A percentile compares a stretch with the other conserved stretches of the same genome.
These are phyloP conservation scores for Campopleginae sp. DNA, from an alignment of 2,888 invertebrate species.

Conservation along the genomic window DNA sequence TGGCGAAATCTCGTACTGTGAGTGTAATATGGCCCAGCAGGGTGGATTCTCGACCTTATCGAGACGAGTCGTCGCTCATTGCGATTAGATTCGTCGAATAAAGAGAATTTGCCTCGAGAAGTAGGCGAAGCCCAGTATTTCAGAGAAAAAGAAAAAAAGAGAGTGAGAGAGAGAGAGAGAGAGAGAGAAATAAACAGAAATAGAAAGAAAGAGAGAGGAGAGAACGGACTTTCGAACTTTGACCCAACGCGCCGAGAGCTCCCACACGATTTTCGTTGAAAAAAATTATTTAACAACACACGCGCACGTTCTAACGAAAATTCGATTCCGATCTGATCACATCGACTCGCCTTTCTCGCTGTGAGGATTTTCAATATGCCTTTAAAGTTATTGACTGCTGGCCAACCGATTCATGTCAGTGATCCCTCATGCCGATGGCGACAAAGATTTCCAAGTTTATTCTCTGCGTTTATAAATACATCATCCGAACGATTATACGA, in stretches of 20 bases:
- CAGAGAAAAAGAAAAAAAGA: not conserved
- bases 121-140: slow-evolving; percentile 36
- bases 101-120: slow-evolving; percentile 57
- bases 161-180: slow-evolving; percentile 4
- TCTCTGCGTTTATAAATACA: not conserved
- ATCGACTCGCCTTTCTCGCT: not conserved
- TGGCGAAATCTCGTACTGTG: slow-evolving; percentile 10
- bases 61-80: slow-evolving; percentile 51
- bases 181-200: not conserved
- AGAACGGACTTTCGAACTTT: slow-evolving; percentile 66
- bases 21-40: slow-evolving; percentile 53
- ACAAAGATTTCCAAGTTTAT: not conserved
- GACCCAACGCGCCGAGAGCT: slow-evolving; percentile 41
- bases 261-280: slow-evolving; percentile 30
- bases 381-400: not conserved
- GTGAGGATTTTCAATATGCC: not conserved
- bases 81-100: slow-evolving; percentile 67
- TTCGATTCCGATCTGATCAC: not conserved
- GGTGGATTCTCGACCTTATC: slow-evolving; percentile 64
- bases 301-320: not conserved
- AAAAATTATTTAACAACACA: not conserved
- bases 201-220: slow-evolving; percentile 6
- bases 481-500: not conserved
- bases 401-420: slow-evolving; percentile 13
- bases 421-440: slow-evolving; percentile 12